Base-by-base conservation (phyloP, 2,888 invertebrate species). In the Harpagoxenus sublaevis region DNA sequence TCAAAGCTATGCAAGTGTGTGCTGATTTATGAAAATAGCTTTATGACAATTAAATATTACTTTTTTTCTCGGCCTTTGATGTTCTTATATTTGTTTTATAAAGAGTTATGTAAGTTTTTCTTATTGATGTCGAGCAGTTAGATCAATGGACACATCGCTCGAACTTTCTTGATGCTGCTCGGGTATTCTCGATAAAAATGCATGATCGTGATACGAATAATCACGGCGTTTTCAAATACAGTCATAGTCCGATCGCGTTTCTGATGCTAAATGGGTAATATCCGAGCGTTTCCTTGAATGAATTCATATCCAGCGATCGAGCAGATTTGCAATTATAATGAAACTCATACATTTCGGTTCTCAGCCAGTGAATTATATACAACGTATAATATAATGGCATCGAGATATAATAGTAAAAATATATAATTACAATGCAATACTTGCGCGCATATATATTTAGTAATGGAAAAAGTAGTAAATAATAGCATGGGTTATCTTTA, bases 231-330 rank as follows among this genome's bases (percentile, higher is more conserved):
- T 84, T 89, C 71, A 66, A 86, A 85, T 82, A 73, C 71, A 75
- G 53, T 63, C 81, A 71, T 53, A 70, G 57, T 53, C 63, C 45
- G 89, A 90, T 91, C 86, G 88, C 89, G 89, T 92, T 91, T 92
- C 87, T 86, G 91, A 89, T 88, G 91, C 89, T 92, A 92, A 68
- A 92, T 92, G 89, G 89, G 75, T 91, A 92, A 92, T 91, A 92
- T 91, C 90, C 90, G 87, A 88, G 87, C 75, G 78, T 86, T 88
- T 88, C 83, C 84, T 87, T 71, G 83, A 55, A 78, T 84, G 85
- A 77, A 88, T 86, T 85, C 88, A 83, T 86, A 78, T 86, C 86
- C 71, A 65, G 78, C 86, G 86, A 91, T 91, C 87, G 90, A 91
- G 89, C 84, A 83, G 86, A 91, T 91, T 84, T 88, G 89, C 87